phyloP scores from a whole-genome alignment of 2,113 vertebrate species.

The Cairina moschata region DNA sequence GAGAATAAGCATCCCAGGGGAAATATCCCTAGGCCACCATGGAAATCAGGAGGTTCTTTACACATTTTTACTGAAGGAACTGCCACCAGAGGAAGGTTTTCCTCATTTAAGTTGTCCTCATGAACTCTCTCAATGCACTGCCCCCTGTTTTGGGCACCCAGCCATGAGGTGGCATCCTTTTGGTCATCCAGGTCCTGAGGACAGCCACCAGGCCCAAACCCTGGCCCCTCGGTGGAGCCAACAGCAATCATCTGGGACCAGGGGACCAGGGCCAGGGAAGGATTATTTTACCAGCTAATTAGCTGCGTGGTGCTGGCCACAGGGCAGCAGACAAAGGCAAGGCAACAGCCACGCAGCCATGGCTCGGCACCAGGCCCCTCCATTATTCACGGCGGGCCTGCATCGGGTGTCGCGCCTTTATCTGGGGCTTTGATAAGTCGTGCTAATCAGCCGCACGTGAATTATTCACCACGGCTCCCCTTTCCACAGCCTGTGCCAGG shows the following conservation, averaged over 20 bases:
- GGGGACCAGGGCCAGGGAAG: neutral
- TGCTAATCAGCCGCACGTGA: neutral
- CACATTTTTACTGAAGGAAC: neutral
- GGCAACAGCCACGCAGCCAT: neutral
- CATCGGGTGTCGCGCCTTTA: slow-evolving; percentile 27
- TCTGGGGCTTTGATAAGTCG: neutral
- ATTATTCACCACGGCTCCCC: neutral
- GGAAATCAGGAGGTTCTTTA: neutral
- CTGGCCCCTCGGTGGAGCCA: neutral
- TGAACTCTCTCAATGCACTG: neutral
- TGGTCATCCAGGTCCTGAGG: no score
- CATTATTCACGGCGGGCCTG: neutral
- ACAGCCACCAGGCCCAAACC: neutral
- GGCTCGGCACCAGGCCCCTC: neutral
- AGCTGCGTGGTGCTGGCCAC: neutral
- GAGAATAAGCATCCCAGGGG: neutral
- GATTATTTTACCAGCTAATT: slow-evolving; percentile 29
- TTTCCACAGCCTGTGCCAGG: neutral
- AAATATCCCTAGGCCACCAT: neutral
- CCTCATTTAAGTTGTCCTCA: neutral
- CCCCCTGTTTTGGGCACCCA: neutral
- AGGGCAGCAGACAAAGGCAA: neutral
- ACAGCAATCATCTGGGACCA: neutral
- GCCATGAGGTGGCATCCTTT: no score
- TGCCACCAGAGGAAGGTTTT: neutral